These are phyloP conservation scores for Marasmarcha lunaedactyla DNA, from an alignment of 2,888 invertebrate genomes.

Conservation along the genomic window DNA sequence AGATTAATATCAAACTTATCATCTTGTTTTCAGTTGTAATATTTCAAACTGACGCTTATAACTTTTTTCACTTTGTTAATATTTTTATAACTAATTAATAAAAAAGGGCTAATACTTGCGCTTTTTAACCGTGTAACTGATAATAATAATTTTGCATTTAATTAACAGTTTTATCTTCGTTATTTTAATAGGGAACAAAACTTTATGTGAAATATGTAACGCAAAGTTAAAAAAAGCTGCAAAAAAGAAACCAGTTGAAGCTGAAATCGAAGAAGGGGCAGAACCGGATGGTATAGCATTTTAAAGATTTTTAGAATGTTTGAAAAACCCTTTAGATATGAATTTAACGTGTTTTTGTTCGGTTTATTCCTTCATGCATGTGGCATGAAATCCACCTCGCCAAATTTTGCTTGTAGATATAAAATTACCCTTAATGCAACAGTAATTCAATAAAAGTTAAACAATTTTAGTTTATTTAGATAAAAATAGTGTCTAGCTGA, in stretches of 20 bases:
- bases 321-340: not conserved
- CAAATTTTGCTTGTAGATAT: too few relatives aligned
- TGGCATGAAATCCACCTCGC: slow-evolving; percentile 7
- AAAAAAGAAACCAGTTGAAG: slow-evolving; percentile 72
- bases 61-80: too few relatives aligned
- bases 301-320: not conserved
- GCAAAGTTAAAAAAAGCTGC: slow-evolving; percentile 78
- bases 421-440: too few relatives aligned
- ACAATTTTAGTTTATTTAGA: too few relatives aligned
- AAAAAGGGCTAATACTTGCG: too few relatives aligned
- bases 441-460: too few relatives aligned
- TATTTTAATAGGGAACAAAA: slow-evolving; percentile 86
- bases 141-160: not conserved
- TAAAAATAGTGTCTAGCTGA: too few relatives aligned
- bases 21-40: too few relatives aligned
- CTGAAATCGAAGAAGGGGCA: slow-evolving; percentile 51
- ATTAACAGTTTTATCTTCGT: not conserved
- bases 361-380: not conserved
- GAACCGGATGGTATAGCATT: slow-evolving; percentile 51
- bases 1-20: too few relatives aligned
- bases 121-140: too few relatives aligned
- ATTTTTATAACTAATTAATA: too few relatives aligned
- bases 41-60: too few relatives aligned
- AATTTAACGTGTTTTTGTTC: slow-evolving; percentile 3
- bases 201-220: slow-evolving; percentile 87